Conservation (phyloP, 1,140 invertebrate genomes). For the Calliphora vicina region DNA sequence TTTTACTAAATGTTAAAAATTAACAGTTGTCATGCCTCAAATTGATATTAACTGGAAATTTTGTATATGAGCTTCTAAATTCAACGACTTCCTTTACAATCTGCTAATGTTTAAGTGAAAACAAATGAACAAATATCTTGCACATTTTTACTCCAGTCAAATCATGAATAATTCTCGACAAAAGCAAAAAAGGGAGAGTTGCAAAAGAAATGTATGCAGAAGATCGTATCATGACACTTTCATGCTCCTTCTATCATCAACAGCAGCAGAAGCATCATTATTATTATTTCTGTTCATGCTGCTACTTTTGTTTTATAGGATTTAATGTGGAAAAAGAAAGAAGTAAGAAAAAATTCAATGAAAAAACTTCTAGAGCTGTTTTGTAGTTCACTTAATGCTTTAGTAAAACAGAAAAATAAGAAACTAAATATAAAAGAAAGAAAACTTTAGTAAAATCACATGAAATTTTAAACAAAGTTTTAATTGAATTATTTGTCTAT, state of each 20-base stretch:
- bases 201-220: not conserved
- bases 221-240: slow-evolving; percentile 26
- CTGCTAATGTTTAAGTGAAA: not conserved
- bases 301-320: not conserved
- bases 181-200: not conserved
- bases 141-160: not conserved
- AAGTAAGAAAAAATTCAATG: not conserved
- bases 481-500: slow-evolving; percentile 24
- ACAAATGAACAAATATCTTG: not conserved
- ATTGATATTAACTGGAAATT: too few species aligned
- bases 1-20: too few species aligned
- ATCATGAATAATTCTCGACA: not conserved
- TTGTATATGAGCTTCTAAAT: too few species aligned
- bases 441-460: not conserved
- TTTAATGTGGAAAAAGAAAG: not conserved
- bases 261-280: too few species aligned
- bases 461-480: slow-evolving; percentile 18
- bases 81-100: not conserved
- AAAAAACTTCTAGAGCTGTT: not conserved
- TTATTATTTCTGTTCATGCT: not conserved
- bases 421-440: not conserved
- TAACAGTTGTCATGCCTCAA: too few species aligned
- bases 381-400: not conserved
- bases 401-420: not conserved
- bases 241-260: not conserved